A percentile compares a stretch with the other conserved stretches of the same genome.
Conservation (phyloP, 2,113 vertebrate genomes). For the Muntiacus muntjak region DNA sequence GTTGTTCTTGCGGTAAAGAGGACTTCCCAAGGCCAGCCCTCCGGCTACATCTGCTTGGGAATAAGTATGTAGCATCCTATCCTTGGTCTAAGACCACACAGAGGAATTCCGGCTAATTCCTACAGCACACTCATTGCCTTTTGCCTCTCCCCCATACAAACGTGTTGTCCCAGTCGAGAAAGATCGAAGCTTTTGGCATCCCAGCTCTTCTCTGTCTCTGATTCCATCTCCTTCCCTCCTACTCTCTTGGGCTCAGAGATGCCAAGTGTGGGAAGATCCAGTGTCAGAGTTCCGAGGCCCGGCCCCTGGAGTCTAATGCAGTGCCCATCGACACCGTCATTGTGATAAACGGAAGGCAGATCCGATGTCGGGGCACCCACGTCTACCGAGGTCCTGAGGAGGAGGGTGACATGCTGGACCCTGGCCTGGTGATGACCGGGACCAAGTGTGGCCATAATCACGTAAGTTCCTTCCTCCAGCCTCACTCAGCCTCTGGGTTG, state of each 20-base stretch:
- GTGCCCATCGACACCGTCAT: conserved; percentile 93
- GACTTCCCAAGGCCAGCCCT: neutral
- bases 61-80: neutral
- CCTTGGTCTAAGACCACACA: neutral
- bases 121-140: neutral
- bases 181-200: neutral
- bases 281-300: conserved; percentile 86
- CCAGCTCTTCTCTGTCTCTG: neutral
- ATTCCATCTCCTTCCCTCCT: neutral
- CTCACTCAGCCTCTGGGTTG: neutral
- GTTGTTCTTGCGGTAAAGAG: neutral
- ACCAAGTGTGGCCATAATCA: conserved; percentile 94
- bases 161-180: neutral
- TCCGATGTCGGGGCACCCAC: conserved; percentile 91
- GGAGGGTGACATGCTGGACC: conserved; percentile 93
- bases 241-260: conserved; percentile 81
- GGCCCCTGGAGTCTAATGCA: conserved; percentile 89
- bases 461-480: conserved; percentile 76
- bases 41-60: neutral
- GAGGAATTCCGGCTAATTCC: neutral
- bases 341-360: conserved; percentile 61
- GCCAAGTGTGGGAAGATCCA: conserved; percentile 98
- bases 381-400: conserved; percentile 85
- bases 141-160: neutral
- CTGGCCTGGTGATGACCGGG: conserved; percentile 94